These are phyloP conservation scores for Pituophis catenifer DNA, from an alignment of 2,113 vertebrate genomes.

Conservation along the genomic window DNA sequence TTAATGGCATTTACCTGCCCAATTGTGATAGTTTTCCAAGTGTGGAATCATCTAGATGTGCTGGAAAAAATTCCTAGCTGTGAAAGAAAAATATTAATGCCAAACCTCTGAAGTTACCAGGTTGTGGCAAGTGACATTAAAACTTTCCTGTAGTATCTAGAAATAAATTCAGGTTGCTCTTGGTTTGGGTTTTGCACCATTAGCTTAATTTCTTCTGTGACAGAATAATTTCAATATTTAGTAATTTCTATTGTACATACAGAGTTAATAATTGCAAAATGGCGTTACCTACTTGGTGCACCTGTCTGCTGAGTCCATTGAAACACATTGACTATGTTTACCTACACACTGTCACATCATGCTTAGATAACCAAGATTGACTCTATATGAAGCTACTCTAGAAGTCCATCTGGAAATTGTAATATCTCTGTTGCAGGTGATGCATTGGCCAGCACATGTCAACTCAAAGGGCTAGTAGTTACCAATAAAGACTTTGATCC, in stretches of 20 bases:
- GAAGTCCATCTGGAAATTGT: not conserved
- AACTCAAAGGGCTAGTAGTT: not conserved
- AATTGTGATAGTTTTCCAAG: not conserved
- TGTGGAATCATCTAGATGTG: not conserved
- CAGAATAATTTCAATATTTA: not conserved
- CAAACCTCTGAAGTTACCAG: not conserved
- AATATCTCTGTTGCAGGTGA: not conserved
- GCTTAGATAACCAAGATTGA: not conserved
- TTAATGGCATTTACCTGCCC: not conserved
- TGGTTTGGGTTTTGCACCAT: not conserved
- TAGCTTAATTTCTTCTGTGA: not conserved
- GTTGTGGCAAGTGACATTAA: not conserved
- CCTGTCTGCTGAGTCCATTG: not conserved
- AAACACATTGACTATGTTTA: not conserved
- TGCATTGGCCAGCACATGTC: not conserved
- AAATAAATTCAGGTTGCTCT: not conserved
- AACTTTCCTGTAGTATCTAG: not conserved
- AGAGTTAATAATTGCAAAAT: not conserved
- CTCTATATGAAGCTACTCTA: not conserved
- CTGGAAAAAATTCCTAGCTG: not conserved
- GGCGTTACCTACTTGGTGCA: not conserved
- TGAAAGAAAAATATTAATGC: not conserved
- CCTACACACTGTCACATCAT: not conserved
- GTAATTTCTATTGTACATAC: not conserved
- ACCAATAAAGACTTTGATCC: not conserved